A percentile compares a stretch with the other conserved stretches of the same genome.
phyloP scores from a whole-genome alignment of 2,113 vertebrate genomes.

The Phaethornis superciliosus region DNA sequence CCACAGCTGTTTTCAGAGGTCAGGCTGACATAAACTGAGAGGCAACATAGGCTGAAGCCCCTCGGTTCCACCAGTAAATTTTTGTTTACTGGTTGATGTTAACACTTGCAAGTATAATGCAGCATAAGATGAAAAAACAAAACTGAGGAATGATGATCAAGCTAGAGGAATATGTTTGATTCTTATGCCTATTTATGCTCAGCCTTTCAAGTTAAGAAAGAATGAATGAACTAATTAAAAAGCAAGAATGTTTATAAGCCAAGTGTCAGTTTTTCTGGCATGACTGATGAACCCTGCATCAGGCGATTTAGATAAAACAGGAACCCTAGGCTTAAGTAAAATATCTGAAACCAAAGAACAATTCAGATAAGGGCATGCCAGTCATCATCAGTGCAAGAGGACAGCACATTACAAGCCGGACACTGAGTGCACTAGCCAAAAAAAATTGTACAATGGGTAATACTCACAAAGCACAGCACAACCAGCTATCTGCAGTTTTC shows the following conservation, averaged over 20 bases:
- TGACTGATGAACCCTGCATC: not conserved
- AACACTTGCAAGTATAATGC: not conserved
- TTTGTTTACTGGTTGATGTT: not conserved
- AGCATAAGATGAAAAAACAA: not conserved
- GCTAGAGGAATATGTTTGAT: not conserved
- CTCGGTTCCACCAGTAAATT: not conserved
- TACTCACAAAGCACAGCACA: not conserved
- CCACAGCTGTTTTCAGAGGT: not conserved
- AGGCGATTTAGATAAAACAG: conserved; percentile 9
- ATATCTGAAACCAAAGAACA: conserved; percentile 28
- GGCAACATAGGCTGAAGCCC: not conserved
- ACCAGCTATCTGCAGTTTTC: not conserved
- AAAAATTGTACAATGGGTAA: not conserved
- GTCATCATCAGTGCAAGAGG: not conserved
- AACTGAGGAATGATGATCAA: not conserved
- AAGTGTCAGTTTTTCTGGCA: conserved; percentile 22
- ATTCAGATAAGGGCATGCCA: not conserved
- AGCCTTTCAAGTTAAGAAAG: not conserved
- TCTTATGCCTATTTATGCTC: not conserved
- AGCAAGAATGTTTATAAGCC: not conserved
- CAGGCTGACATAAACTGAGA: not conserved
- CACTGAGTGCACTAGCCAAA: not conserved
- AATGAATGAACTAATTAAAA: not conserved
- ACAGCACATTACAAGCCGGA: not conserved
- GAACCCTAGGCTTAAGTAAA: not conserved